Evolutionary conservation across 1,140 invertebrate species (phyloP).

Genomic region (Penaeus indicus): DNA sequence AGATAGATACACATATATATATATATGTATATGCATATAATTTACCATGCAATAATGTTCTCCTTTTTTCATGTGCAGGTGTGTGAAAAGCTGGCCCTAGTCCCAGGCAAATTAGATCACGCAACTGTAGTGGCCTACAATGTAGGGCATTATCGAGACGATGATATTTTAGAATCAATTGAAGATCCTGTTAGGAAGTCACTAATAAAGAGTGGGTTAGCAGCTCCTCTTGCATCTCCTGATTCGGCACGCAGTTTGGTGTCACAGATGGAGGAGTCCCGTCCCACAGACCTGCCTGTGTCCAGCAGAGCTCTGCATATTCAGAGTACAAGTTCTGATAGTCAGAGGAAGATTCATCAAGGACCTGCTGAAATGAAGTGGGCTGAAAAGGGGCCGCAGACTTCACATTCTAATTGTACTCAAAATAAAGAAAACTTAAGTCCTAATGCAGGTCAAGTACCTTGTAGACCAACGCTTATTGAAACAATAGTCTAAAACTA

Average conservation of each 20-base stretch:
- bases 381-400: conserved; percentile 3
- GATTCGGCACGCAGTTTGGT: conserved; percentile 59
- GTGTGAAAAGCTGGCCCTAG: conserved; percentile 80
- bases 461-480: conserved; percentile 49
- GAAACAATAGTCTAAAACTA: conserved; percentile 51
- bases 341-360: background rate
- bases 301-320: conserved; percentile 6
- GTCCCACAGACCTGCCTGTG: conserved; percentile 24
- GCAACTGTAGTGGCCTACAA: conserved; percentile 88
- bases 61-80: conserved; percentile 70
- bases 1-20: too few relatives aligned
- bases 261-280: conserved; percentile 53
- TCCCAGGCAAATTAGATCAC: conserved; percentile 94
- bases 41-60: background rate
- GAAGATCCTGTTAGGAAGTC: conserved; percentile 3
- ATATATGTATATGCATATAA: background rate
- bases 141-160: conserved; percentile 72
- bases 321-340: background rate
- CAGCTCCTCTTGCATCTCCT: conserved; percentile 60
- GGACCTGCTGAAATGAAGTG: background rate
- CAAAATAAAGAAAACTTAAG: conserved; percentile 59
- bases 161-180: conserved; percentile 21
- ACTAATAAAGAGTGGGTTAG: background rate
- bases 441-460: conserved; percentile 55
- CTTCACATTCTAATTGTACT: background rate